phyloP scores from a whole-genome alignment of 1,140 invertebrate genomes.

The Meteorus sp. region DNA sequence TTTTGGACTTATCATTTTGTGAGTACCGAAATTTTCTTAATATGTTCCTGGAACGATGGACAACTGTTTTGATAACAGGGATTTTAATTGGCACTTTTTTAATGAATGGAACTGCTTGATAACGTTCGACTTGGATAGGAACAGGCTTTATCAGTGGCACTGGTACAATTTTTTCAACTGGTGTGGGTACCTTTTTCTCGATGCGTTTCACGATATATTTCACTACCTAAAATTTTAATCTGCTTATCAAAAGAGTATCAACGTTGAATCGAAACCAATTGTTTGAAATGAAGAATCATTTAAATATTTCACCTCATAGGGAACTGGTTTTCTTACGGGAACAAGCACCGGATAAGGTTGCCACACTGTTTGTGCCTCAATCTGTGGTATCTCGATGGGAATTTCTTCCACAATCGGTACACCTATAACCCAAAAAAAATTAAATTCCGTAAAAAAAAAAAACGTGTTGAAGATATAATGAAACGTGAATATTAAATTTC shows the following conservation, averaged over 20 bases:
- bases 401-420: constrained; percentile 66
- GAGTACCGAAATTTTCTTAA: no score
- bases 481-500: no score
- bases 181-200: constrained; percentile 46
- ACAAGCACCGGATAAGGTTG: constrained; percentile 58
- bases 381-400: constrained; percentile 67
- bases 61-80: constrained; percentile 46
- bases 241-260: no score
- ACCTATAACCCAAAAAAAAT: constrained; percentile 25
- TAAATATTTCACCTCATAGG: constrained; percentile 39
- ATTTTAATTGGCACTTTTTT: constrained; percentile 51
- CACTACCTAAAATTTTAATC: constrained; percentile 40
- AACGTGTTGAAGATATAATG: no score
- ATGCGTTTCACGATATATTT: constrained; percentile 60
- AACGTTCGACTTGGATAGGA: constrained; percentile 58
- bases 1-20: no score
- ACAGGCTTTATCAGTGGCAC: constrained; percentile 57
- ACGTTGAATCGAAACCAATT: constrained; percentile 7
- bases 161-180: constrained; percentile 45
- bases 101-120: constrained; percentile 56
- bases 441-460: background rate
- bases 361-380: constrained; percentile 61
- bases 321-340: constrained; percentile 39
- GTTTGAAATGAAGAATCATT: constrained; percentile 4
- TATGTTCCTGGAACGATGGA: no score